A percentile compares a stretch with the other conserved stretches of the same genome.
Evolutionary conservation across 2,888 invertebrate species (phyloP).

Genomic region (Hipparchia sbordonii): DNA sequence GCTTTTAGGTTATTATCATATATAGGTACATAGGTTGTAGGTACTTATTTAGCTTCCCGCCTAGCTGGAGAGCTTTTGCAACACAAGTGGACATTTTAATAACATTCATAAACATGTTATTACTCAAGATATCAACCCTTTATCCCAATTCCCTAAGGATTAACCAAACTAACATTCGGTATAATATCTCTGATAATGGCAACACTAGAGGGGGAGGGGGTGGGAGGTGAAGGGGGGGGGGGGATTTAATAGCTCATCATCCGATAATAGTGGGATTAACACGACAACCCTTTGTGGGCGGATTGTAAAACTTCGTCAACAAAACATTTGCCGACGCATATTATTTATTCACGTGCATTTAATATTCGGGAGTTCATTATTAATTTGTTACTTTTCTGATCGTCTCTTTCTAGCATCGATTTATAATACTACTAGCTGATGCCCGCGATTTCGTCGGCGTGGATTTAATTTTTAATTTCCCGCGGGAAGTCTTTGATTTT

Average conservation of each 20-base stretch:
- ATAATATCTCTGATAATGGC: constrained; percentile 60
- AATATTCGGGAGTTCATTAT: constrained; percentile 56
- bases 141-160: constrained; percentile 33
- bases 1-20: too few species aligned
- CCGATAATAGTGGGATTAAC: constrained; percentile 77
- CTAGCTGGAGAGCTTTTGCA: neutral
- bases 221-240: neutral
- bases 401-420: too few species aligned
- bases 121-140: constrained; percentile 41
- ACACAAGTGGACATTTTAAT: neutral
- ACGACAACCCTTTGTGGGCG: constrained; percentile 77
- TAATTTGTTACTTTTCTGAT: too few species aligned
- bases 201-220: constrained; percentile 36
- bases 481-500: too few species aligned
- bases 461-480: too few species aligned
- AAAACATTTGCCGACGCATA: constrained; percentile 68
- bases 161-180: constrained; percentile 61
- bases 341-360: constrained; percentile 62
- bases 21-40: too few species aligned
- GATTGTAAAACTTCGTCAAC: constrained; percentile 69
- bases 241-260: constrained; percentile 62
- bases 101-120: constrained; percentile 24
- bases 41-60: too few species aligned
- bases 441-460: too few species aligned
- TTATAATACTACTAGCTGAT: too few species aligned